phyloP scores from a whole-genome alignment of 2,797 vertebrate genomes.

The Esox masquinongy region DNA sequence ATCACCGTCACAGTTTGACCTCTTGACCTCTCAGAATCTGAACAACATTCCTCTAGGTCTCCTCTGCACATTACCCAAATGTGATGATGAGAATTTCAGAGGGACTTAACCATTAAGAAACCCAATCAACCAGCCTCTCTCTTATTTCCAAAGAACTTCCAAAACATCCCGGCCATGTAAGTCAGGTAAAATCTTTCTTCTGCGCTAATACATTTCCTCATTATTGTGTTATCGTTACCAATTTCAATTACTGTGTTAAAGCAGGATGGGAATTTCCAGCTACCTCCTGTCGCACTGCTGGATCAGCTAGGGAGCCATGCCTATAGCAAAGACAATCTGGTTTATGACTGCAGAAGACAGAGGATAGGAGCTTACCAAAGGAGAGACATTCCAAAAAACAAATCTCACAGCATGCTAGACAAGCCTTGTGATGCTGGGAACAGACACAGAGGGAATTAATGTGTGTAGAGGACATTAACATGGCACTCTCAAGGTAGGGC shows the following conservation, averaged over 20 bases:
- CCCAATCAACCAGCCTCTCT: slow-evolving; percentile 50
- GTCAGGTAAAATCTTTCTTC: slow-evolving; percentile 61
- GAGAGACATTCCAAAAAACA: slow-evolving; percentile 26
- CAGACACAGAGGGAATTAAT: slow-evolving; percentile 24
- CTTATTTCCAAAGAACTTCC: slow-evolving; percentile 46
- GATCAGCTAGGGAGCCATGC: slow-evolving; percentile 34
- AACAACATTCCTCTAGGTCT: background rate
- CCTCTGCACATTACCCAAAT: slow-evolving; percentile 24
- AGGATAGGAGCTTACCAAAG: slow-evolving; percentile 43
- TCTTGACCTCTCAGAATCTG: background rate
- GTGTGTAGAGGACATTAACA: slow-evolving; percentile 62
- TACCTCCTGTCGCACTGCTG: slow-evolving; percentile 8
- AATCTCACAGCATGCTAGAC: slow-evolving; percentile 51
- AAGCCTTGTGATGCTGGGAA: slow-evolving; percentile 37
- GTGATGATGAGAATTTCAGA: background rate
- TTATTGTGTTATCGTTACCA: slow-evolving; percentile 34
- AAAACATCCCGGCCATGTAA: slow-evolving; percentile 40
- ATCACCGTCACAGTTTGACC: slow-evolving; percentile 23
- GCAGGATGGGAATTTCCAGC: slow-evolving; percentile 51
- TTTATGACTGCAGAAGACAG: slow-evolving; percentile 18
- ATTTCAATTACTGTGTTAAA: slow-evolving; percentile 63
- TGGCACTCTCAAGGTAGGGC: slow-evolving; percentile 56
- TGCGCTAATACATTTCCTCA: slow-evolving; percentile 66
- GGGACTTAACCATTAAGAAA: slow-evolving; percentile 29
- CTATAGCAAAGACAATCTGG: slow-evolving; percentile 43